phyloP scores from a whole-genome alignment of 2,888 invertebrate genomes.

The Coecobrya sp. region DNA sequence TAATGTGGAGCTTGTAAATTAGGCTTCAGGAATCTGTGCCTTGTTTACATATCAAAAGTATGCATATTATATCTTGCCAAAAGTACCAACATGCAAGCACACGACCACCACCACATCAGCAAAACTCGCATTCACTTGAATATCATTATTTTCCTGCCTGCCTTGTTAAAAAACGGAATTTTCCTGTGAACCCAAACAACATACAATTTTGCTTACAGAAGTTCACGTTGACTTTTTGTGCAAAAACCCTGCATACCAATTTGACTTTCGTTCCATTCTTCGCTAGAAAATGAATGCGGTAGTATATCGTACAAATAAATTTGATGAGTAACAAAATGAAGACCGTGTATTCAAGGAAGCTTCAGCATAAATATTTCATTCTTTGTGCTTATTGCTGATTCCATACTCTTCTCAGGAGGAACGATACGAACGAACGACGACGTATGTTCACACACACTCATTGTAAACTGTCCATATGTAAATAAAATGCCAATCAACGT shows the following conservation, averaged over 20 bases:
- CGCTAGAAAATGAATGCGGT: neutral
- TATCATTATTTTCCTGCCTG: neutral
- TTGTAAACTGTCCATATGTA: constrained; percentile 57
- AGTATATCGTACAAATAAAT: neutral
- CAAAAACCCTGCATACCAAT: neutral
- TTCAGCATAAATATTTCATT: constrained; percentile 24
- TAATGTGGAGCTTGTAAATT: neutral
- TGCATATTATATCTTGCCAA: constrained; percentile 46
- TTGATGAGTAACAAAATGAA: constrained; percentile 17
- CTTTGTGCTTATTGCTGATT: too few relatives aligned
- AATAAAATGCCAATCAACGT: constrained; percentile 67
- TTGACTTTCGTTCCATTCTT: neutral
- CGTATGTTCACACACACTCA: constrained; percentile 35
- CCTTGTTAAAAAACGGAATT: constrained; percentile 37
- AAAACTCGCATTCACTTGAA: neutral
- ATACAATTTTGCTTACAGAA: neutral
- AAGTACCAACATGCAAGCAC: constrained; percentile 37
- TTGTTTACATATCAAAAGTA: constrained; percentile 60
- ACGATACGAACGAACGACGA: constrained; percentile 23
- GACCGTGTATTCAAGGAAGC: neutral
- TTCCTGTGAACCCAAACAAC: neutral
- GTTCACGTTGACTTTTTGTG: constrained; percentile 20
- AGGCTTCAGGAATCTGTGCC: constrained; percentile 50
- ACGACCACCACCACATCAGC: neutral
- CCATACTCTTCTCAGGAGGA: neutral